Base-by-base conservation (phyloP, 2,888 invertebrate species). In the Mythimna impura region DNA sequence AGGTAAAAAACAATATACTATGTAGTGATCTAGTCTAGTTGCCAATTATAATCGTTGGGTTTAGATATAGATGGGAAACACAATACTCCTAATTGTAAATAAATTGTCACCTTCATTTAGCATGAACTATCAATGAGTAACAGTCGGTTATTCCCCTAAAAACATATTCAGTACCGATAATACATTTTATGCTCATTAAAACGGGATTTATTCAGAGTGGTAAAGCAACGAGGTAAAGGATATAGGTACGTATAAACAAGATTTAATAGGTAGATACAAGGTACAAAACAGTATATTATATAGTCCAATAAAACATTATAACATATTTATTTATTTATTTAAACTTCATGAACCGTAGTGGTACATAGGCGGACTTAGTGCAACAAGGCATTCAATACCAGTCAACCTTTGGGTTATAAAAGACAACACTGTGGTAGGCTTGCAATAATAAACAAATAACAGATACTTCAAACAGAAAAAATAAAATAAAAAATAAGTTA, bases 121-220 rank as follows among this genome's bases (percentile, higher is more conserved):
- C 36, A 14, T 22, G 14, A 57, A 70, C 34, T 57, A 8, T 9
- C 4, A 0, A 25, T 25, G 43, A 76, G 36, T 73, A 10, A 25
- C 0, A 10, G 7, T 34, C 14, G 40, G 10, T 77, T 47, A 68
- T 54, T 74, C 36, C 54, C 78, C 70, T n/a, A n/a, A 9, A 20
- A 25, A 60, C 2, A 4, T 40, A n/a, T 25, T 47, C 17, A 12
- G 20, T n/a, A 43, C 2, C 9, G 3, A 7, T 34, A 25, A 52
- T 10, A 0, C 6, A 20, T 22, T 10, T 20, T n/a, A 25, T n/a
- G 0, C 34, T 34, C 25, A 78, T 78, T 78, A 71, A 57, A 78
- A 7, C 30, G 52, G 74, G 25, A 40, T 20, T 36, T 69, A 68
- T 50, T 22, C 12, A 22, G 14, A 25, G 14, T 22, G 34, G 36